phyloP scores from a whole-genome alignment of 1,140 invertebrate genomes.

The Panagrolaimus sp. region DNA sequence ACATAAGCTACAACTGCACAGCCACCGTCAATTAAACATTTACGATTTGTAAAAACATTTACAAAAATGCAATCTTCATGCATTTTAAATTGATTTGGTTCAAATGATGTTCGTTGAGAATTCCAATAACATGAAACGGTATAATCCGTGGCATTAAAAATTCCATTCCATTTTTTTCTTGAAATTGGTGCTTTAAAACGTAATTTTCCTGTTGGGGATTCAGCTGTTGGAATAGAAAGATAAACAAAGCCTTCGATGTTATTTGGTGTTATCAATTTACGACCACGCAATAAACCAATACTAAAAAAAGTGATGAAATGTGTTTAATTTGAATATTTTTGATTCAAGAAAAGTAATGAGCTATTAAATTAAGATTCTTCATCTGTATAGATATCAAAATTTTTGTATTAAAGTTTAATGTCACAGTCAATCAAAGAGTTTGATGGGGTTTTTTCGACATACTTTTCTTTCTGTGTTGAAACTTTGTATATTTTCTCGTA shows the following conservation, averaged over 20 bases:
- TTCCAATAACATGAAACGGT: conserved; percentile 5
- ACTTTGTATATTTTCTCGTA: no score
- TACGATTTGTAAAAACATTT: conserved; percentile 3
- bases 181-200: neutral
- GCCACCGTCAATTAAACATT: neutral
- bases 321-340: no score
- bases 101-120: neutral
- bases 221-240: neutral
- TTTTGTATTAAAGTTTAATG: no score
- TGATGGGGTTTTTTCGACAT: no score
- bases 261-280: neutral
- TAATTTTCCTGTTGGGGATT: neutral
- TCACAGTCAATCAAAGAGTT: no score
- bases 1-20: neutral
- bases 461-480: no score
- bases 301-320: no score
- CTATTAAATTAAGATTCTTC: no score
- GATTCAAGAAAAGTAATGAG: no score
- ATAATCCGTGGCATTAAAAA: neutral
- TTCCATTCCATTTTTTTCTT: neutral
- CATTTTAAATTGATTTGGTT: neutral
- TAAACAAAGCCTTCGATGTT: neutral
- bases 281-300: neutral
- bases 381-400: no score
- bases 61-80: conserved; percentile 9